These are phyloP conservation scores for Osmoderma eremita DNA, from an alignment of 2,888 invertebrate species.

Conservation along the genomic window DNA sequence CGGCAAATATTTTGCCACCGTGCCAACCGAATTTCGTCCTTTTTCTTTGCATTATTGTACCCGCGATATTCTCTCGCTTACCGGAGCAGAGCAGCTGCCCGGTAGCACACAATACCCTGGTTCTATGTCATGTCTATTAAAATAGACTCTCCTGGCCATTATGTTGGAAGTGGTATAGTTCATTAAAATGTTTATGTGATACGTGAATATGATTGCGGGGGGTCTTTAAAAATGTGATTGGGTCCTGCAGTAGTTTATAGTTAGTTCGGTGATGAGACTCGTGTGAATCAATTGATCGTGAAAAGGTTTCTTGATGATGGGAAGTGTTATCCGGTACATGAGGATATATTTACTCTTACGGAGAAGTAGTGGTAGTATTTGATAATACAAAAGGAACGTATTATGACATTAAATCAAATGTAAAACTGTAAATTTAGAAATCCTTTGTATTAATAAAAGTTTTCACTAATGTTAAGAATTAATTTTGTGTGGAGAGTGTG, in stretches of 20 bases:
- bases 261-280: constrained; percentile 44
- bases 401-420: constrained; percentile 5
- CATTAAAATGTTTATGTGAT: constrained; percentile 64
- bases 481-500: background rate
- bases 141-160: constrained; percentile 60
- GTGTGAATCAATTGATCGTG: constrained; percentile 48
- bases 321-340: constrained; percentile 14
- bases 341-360: constrained; percentile 22
- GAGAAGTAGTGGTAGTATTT: constrained; percentile 10
- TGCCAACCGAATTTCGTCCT: constrained; percentile 52
- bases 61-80: constrained; percentile 49
- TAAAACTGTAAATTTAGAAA: constrained; percentile 15
- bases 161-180: constrained; percentile 62
- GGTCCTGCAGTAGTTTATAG: constrained; percentile 45
- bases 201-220: constrained; percentile 58
- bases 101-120: constrained; percentile 58
- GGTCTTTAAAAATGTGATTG: constrained; percentile 52
- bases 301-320: constrained; percentile 20
- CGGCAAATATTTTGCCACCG: constrained; percentile 63
- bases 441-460: background rate
- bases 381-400: constrained; percentile 5
- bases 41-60: constrained; percentile 47
- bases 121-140: constrained; percentile 63
- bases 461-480: background rate
- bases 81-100: constrained; percentile 57